Evolutionary conservation across 2,797 vertebrate species (phyloP).

Genomic region (Phylloscopus collybita): DNA sequence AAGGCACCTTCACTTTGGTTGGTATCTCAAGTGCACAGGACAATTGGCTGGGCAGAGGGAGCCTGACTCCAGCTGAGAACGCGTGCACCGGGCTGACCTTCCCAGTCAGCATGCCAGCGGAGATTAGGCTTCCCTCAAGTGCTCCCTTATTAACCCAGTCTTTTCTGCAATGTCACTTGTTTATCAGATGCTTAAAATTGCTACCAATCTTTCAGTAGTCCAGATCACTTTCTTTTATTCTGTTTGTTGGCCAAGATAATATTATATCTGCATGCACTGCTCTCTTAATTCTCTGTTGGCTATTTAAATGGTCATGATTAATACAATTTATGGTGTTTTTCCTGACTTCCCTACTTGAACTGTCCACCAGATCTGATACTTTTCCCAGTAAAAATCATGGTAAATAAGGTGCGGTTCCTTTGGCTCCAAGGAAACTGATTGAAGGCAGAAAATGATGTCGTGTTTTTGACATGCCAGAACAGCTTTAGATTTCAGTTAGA

Average conservation of each 20-base stretch:
- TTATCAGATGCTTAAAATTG: slow-evolving; percentile 71
- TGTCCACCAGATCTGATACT: slow-evolving; percentile 26
- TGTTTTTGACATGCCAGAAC: slow-evolving; percentile 23
- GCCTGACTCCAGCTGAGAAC: slow-evolving; percentile 78
- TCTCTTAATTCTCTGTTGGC: slow-evolving; percentile 34
- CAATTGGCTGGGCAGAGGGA: slow-evolving; percentile 73
- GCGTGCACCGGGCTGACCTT: slow-evolving; percentile 77
- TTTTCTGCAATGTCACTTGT: slow-evolving; percentile 63
- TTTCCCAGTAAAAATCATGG: background rate
- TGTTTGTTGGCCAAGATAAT: background rate
- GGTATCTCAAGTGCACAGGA: slow-evolving; percentile 71
- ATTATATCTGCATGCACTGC: background rate
- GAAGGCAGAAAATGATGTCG: background rate
- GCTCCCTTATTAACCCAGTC: slow-evolving; percentile 74
- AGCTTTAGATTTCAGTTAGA: slow-evolving; percentile 13
- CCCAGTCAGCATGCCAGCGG: slow-evolving; percentile 67
- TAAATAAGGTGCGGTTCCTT: slow-evolving; percentile 14
- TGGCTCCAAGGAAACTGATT: background rate
- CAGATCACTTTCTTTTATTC: slow-evolving; percentile 38
- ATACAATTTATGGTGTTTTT: background rate
- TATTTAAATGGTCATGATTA: background rate
- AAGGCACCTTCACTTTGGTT: slow-evolving; percentile 63
- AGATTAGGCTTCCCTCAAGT: slow-evolving; percentile 76
- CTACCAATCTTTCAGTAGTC: slow-evolving; percentile 64
- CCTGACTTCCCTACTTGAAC: slow-evolving; percentile 4